Evolutionary conservation across 2,888 invertebrate genomes (phyloP).

Genomic region (Ochropacha duplaris): DNA sequence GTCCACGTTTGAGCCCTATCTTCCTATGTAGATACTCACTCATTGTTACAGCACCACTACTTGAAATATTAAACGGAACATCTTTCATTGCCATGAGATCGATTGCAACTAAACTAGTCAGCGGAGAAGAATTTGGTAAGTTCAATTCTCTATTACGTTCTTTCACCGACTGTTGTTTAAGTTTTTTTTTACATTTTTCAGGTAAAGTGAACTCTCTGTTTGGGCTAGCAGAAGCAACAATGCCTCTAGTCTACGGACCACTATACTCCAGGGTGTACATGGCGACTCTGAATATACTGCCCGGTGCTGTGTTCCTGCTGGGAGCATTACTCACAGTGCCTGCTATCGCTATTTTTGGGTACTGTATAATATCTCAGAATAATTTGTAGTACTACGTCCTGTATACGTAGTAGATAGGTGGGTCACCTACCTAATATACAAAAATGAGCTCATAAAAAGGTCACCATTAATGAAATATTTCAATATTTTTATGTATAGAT

Average conservation of each 20-base stretch:
- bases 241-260: conserved; percentile 89
- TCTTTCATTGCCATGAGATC: conserved; percentile 90
- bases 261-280: conserved; percentile 87
- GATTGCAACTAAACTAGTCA: conserved; percentile 88
- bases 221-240: conserved; percentile 87
- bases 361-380: conserved; percentile 24
- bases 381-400: no score
- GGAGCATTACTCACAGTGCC: conserved; percentile 86
- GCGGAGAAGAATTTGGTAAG: conserved; percentile 87
- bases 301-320: conserved; percentile 87
- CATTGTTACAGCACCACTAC: conserved; percentile 84
- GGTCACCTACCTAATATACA: no score
- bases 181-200: conserved; percentile 39
- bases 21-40: not conserved
- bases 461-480: no score
- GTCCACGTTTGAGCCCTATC: no score
- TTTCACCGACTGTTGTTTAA: no score
- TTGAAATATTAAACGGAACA: conserved; percentile 89
- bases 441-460: no score
- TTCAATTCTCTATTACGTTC: not conserved
- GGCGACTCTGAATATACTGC: conserved; percentile 85
- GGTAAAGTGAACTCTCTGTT: conserved; percentile 89
- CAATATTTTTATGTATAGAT: no score
- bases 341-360: conserved; percentile 86
- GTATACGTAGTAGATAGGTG: no score